These are phyloP conservation scores for Listronotus oregonensis DNA, from an alignment of 1,140 invertebrate genomes.

Conservation along the genomic window DNA sequence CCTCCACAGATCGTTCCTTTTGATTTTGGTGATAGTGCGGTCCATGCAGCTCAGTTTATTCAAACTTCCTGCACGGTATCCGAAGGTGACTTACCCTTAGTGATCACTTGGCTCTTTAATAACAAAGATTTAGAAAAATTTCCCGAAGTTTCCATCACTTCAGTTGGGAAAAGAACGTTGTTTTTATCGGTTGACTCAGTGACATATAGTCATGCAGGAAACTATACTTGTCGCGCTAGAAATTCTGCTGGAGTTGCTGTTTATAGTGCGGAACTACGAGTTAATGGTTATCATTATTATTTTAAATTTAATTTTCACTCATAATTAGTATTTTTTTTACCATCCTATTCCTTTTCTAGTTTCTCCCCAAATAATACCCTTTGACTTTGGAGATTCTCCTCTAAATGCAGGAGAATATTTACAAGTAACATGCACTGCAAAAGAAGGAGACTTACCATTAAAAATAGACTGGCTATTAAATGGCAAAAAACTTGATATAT, in stretches of 20 bases:
- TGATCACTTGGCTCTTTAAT: conserved; percentile 70
- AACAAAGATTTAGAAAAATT: conserved; percentile 58
- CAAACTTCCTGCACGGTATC: conserved; percentile 74
- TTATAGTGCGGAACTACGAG: conserved; percentile 41
- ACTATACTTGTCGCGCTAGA: conserved; percentile 68
- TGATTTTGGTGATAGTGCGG: conserved; percentile 66
- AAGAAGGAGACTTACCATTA: conserved; percentile 71
- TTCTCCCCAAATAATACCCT: conserved; percentile 69
- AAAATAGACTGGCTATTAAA: conserved; percentile 70
- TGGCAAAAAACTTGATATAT: conserved; percentile 55
- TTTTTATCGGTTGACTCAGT: conserved; percentile 73
- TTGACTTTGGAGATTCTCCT: conserved; percentile 67
- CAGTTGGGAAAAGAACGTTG: conserved; percentile 53
- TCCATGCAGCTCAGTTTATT: conserved; percentile 73
- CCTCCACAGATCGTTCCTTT: conserved; percentile 73
- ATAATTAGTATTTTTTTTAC: too few relatives aligned
- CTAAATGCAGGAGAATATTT: conserved; percentile 73
- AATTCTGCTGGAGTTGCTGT: conserved; percentile 69
- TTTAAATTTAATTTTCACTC: too few relatives aligned
- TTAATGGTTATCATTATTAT: conserved; percentile 42
- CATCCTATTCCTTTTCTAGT: conserved; percentile 53
- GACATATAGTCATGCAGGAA: conserved; percentile 67
- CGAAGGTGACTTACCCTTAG: conserved; percentile 71
- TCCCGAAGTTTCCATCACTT: conserved; percentile 59
- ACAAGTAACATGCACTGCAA: conserved; percentile 72